These are phyloP conservation scores for Aelia acuminata DNA, from an alignment of 2,888 invertebrate species.

Conservation along the genomic window DNA sequence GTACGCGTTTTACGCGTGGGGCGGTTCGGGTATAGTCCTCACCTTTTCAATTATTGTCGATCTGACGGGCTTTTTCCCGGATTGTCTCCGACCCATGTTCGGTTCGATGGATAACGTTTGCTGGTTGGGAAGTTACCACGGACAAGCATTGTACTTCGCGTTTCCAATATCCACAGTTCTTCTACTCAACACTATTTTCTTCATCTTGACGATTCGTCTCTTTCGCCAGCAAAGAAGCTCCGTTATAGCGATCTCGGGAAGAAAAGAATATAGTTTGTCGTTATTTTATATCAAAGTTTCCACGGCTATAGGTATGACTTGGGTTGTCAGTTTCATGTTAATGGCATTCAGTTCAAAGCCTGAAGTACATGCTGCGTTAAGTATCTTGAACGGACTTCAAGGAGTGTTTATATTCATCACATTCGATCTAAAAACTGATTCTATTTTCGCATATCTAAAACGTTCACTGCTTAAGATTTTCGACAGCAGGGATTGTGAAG, in stretches of 20 bases:
- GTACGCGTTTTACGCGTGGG: not conserved
- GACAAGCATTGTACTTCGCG: not conserved
- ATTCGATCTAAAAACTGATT: not conserved
- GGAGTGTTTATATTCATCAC: constrained; percentile 52
- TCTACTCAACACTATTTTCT: not conserved
- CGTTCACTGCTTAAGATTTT: not conserved
- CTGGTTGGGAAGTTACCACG: not conserved
- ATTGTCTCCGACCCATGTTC: not conserved
- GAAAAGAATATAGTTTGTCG: constrained; percentile 45
- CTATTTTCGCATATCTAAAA: not conserved
- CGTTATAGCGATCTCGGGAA: not conserved
- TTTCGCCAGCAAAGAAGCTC: not conserved
- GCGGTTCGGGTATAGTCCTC: not conserved
- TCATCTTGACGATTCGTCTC: not conserved
- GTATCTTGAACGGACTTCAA: constrained; percentile 48
- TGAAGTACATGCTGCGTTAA: not conserved
- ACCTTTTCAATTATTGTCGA: not conserved
- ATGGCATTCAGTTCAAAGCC: not conserved
- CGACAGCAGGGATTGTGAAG: not conserved
- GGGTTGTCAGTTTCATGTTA: not conserved
- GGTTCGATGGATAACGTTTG: not conserved
- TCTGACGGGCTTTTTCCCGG: not conserved
- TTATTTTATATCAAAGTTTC: constrained; percentile 52
- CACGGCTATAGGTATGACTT: constrained; percentile 49
- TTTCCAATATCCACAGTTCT: not conserved